Evolutionary conservation across 2,888 invertebrate species (phyloP).

Genomic region (Tridacna crocea): DNA sequence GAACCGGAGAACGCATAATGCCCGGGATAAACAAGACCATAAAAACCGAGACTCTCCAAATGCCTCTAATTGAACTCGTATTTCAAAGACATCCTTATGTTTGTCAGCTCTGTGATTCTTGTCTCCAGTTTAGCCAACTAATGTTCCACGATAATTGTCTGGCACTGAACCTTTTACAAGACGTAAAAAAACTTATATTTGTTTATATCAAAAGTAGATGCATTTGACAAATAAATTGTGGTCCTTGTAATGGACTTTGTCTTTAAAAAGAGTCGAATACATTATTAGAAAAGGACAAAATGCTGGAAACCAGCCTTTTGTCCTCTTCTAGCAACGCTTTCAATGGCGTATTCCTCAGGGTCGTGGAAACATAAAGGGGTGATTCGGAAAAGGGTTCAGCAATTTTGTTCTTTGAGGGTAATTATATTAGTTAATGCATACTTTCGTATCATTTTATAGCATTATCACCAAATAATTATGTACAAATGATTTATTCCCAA

Average conservation of each 20-base stretch:
- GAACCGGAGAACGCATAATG: no score
- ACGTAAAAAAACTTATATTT: no score
- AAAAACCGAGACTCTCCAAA: conserved; percentile 4
- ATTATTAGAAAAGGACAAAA: no score
- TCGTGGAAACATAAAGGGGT: no score
- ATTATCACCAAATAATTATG: conserved; percentile 25
- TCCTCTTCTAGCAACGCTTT: no score
- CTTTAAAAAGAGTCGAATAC: no score
- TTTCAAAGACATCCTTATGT: conserved; percentile 19
- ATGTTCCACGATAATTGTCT: conserved; percentile 18
- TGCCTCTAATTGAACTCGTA: conserved; percentile 8
- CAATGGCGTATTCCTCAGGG: no score
- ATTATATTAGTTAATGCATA: conserved; percentile 25
- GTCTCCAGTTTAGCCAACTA: conserved; percentile 20
- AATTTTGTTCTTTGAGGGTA: conserved; percentile 22
- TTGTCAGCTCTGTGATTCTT: conserved; percentile 15
- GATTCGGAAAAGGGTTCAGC: neutral
- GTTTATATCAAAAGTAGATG: no score
- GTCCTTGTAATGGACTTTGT: no score
- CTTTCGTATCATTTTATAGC: conserved; percentile 24
- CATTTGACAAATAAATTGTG: no score
- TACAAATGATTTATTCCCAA: conserved; percentile 24
- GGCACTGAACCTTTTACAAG: neutral
- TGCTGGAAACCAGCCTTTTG: no score
- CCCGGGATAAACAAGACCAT: neutral